A percentile compares a stretch with the other conserved stretches of the same genome.
Evolutionary conservation across 2,113 vertebrate genomes (phyloP).

Genomic region (Centropus bengalensis): DNA sequence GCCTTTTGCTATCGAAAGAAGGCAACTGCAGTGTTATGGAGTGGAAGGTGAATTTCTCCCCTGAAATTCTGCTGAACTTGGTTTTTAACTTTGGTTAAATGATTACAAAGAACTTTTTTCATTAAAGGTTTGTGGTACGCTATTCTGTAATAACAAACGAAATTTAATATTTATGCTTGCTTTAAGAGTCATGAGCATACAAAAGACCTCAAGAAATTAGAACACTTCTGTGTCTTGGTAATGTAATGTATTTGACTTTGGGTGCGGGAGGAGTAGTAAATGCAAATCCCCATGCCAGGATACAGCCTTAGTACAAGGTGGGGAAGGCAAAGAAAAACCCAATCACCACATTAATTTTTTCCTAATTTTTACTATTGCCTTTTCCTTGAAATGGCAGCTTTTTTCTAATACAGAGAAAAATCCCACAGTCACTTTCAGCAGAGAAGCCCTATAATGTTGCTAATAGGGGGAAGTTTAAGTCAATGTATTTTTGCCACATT

Average conservation of each 20-base stretch:
- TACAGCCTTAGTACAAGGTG: background rate
- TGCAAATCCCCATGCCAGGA: background rate
- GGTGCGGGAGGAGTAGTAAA: background rate
- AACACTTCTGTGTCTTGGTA: background rate
- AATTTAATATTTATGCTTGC: background rate
- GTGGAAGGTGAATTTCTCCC: background rate
- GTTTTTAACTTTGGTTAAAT: background rate
- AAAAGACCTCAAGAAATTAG: background rate
- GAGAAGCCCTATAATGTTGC: constrained; percentile 35
- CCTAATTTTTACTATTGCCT: constrained; percentile 16
- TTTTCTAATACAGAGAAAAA: background rate
- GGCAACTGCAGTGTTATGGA: background rate
- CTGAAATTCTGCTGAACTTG: background rate
- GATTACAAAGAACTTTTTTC: background rate
- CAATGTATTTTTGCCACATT: constrained; percentile 40
- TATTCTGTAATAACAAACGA: background rate
- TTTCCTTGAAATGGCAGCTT: constrained; percentile 53
- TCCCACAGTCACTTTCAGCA: background rate
- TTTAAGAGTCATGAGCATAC: background rate
- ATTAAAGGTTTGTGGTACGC: fast-evolving
- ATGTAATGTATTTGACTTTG: background rate
- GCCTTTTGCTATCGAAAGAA: background rate
- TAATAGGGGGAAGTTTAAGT: constrained; percentile 61
- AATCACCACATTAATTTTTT: background rate
- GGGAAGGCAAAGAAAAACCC: background rate